A percentile compares a stretch with the other conserved stretches of the same genome.
These are phyloP conservation scores for Neosalanx taihuensis DNA, from an alignment of 2,797 vertebrate genomes.

Conservation along the genomic window DNA sequence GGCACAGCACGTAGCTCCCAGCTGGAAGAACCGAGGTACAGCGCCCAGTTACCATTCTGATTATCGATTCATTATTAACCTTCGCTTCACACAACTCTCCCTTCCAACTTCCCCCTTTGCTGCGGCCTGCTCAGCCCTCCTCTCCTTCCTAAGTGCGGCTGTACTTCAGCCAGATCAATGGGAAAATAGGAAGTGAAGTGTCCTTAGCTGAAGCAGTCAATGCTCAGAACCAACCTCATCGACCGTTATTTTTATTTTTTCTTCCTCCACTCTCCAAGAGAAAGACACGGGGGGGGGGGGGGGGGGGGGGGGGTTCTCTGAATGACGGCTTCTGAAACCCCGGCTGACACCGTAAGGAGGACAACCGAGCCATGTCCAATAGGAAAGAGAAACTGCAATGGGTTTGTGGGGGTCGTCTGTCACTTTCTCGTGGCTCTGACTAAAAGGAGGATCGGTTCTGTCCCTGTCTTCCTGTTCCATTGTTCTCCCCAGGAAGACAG, in stretches of 20 bases:
- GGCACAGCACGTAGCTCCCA: conserved; percentile 9
- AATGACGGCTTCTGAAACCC: neutral
- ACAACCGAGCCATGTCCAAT: neutral
- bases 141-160: neutral
- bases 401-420: too few relatives aligned
- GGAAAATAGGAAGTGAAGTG: too few relatives aligned
- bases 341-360: neutral
- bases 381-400: neutral
- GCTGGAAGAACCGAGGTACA: conserved; percentile 48
- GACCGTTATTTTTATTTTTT: neutral
- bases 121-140: neutral
- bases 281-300: neutral
- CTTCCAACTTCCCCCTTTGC: neutral
- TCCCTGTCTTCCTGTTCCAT: conserved; percentile 10
- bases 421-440: neutral
- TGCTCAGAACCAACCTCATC: neutral
- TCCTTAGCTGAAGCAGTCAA: neutral
- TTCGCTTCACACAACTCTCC: conserved; percentile 7
- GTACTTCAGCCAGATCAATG: neutral
- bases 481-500: conserved; percentile 34
- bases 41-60: conserved; percentile 42
- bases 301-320: neutral
- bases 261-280: neutral
- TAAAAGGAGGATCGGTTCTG: neutral
- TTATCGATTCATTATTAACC: conserved; percentile 57